Evolutionary conservation across 1,140 invertebrate species (phyloP), one percentile per base, ranked within the genome.

Genomic region (Eulimnadia texana): DNA sequence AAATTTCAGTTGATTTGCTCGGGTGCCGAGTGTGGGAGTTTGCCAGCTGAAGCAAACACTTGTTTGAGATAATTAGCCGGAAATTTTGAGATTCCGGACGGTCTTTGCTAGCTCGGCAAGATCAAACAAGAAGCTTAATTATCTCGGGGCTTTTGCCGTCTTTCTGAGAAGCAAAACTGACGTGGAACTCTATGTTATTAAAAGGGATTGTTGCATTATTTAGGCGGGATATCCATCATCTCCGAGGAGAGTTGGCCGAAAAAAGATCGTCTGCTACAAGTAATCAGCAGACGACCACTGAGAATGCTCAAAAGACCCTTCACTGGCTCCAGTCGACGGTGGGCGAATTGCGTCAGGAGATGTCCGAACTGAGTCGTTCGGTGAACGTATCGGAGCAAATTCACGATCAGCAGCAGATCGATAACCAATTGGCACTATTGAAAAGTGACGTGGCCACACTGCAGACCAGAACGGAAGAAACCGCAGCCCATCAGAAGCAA

Each of bases 291-390:
- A 29, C 27, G 22, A 59, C 49, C 10, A 29, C 55, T 6, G 57
- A 63, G 52, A 63, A 63, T 49, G 58, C 42, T 6, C 62, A 63
- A 29, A 63, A 63, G 50, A 63, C 62, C 22, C 24, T 63, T 3
- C 55, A 63, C 49, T 63, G 62, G 62, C 57, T 63, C 16, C 55
- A 63, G 23, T 58, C 57, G 29, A 62, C 56, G 10, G 49, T 63
- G 56, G 56, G 23, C 50, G 62, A 63, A 33, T 33, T 63, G 27
- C 29, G 56, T 13, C 50, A 33, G 3, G 62, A 63, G 33, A 54
- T 63, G 19, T 10, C 42, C 2, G 62, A 63, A 22, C 33, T 63
- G 23, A 58, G 50, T 50, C 55, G 57, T 16, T 50, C 58, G n/a
- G 56, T 63, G 13, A 63, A 63, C 58, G 55, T 58, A 28, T 59